Conservation (phyloP, 2,797 vertebrate species). For the Tapera naevia region DNA sequence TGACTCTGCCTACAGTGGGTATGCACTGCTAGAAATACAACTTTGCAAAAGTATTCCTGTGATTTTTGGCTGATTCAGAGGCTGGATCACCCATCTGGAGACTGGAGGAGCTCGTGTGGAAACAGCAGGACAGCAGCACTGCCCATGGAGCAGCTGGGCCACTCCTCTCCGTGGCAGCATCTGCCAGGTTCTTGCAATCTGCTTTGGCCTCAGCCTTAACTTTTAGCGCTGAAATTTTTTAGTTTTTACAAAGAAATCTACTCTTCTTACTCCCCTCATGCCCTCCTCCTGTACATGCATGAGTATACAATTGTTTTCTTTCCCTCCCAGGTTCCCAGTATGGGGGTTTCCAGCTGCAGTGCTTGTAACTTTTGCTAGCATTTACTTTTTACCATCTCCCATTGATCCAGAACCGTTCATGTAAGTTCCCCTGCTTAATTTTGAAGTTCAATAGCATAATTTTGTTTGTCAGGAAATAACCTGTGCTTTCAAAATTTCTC, state of each 20-base stretch:
- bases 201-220: background rate
- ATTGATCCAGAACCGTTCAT: conserved; percentile 74
- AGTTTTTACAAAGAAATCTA: background rate
- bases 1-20: background rate
- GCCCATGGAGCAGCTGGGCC: rapidly evolving
- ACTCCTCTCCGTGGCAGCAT: background rate
- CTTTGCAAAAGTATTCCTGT: rapidly evolving
- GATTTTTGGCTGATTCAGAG: background rate
- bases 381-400: conserved; percentile 78
- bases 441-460: background rate
- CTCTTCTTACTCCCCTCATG: background rate
- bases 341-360: background rate
- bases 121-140: background rate
- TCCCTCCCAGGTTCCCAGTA: background rate
- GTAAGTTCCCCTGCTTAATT: conserved; percentile 16
- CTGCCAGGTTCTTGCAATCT: background rate
- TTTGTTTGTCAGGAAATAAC: background rate
- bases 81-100: rapidly evolving
- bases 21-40: rapidly evolving
- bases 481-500: background rate
- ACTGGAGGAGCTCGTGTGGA: rapidly evolving
- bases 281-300: rapidly evolving
- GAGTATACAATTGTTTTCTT: background rate
- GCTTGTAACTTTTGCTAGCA: conserved; percentile 28
- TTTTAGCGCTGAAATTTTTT: background rate